Evolutionary conservation across 2,113 vertebrate genomes (phyloP), one percentile per base, ranked within the genome.

Genomic region (Plecotus auritus): DNA sequence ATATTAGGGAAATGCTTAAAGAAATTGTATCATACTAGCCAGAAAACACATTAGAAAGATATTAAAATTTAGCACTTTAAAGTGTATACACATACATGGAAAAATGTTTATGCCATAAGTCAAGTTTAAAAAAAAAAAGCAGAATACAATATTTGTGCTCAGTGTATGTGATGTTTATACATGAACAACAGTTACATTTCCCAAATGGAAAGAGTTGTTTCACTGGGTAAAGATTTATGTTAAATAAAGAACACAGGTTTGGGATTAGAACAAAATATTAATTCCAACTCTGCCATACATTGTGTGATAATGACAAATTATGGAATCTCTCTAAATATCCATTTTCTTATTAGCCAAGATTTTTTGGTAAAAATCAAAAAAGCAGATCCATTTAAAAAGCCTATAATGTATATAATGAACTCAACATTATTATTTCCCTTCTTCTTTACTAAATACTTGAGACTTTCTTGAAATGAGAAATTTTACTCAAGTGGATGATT

Each of bases 41-140:
- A 90, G 37, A 45, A 95, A 77, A 56, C 18, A 66, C 18, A 59
- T 64, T 40, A 67, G 12, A 49, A 83, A 59, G n/a, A 66, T 89
- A 23, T 78, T 59, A 91, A 70, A 37, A 59, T 81, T 90, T 90
- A 85, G 32, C 30, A 88, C 67, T 95, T 95, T 77, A 54, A 26
- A 94, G 1, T 26, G 14, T 70, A 70, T 30, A 13, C 4, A 35
- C 12, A 72, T 40, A 42, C 22, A 37, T 20, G 13, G 54, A 76
- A 88, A 90, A 76, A 59, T 89, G 16, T 14, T 95, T 85, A 80
- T 87, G 28, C 30, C 35, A 85, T 81, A 76, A 82, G 30, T 93
- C 69, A 93, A 66, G 30, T 67, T 6, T 7, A 14, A 20, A 70
- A 83, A 51, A 72, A 56, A 61, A 91, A 81, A 78, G 11, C 7